phyloP scores from a whole-genome alignment of 2,888 invertebrate genomes.

The Tenthredo scrophulariae region DNA sequence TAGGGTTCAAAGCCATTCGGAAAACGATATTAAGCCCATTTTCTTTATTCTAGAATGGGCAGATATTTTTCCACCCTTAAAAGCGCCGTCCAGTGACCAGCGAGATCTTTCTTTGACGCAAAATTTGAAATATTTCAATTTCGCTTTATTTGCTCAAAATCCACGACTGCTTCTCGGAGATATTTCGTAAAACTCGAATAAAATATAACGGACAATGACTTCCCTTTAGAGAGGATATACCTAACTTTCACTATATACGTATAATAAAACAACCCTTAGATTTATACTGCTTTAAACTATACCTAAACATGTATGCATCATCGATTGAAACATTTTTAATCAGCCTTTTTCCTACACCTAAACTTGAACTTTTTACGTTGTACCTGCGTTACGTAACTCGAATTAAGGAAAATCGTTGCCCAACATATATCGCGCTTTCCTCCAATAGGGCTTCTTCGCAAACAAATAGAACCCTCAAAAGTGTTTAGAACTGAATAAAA shows the following conservation, averaged over 20 bases:
- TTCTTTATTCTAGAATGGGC: background rate
- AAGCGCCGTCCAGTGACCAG: constrained; percentile 21
- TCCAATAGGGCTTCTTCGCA: constrained; percentile 22
- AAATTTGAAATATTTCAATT: constrained; percentile 60
- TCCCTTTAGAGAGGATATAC: background rate
- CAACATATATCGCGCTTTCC: background rate
- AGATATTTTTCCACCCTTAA: constrained; percentile 41
- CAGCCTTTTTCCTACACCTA: background rate
- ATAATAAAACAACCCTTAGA: background rate
- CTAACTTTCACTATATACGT: background rate
- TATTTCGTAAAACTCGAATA: constrained; percentile 26
- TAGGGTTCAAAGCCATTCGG: background rate
- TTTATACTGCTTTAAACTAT: background rate
- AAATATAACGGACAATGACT: constrained; percentile 28
- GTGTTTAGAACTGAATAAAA: background rate
- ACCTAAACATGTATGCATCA: no score
- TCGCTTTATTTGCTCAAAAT: constrained; percentile 54
- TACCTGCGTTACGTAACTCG: background rate
- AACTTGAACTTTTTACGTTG: background rate
- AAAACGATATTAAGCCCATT: background rate
- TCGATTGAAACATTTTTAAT: background rate
- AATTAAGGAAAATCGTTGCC: constrained; percentile 41
- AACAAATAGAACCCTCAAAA: constrained; percentile 49
- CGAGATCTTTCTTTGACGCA: constrained; percentile 50
- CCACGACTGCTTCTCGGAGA: constrained; percentile 31